Base-by-base conservation (phyloP, 1,140 invertebrate species). In the Megalopta genalis region DNA sequence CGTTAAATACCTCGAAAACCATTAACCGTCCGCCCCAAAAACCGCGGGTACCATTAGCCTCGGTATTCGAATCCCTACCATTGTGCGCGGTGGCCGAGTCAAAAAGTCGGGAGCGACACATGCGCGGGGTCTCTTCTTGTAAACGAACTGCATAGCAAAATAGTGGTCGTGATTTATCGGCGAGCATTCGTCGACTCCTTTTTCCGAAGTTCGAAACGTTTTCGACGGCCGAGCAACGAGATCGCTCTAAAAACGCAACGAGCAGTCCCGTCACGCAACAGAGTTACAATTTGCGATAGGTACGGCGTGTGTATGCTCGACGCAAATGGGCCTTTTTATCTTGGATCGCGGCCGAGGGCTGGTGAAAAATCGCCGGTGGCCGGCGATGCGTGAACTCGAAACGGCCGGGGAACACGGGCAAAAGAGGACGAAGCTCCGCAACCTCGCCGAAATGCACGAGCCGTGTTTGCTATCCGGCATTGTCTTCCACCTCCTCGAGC, bases 401-500 rank as follows among this genome's bases (percentile, higher is more conserved):
- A 72, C 68, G 25, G 27, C 18, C 59, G n/a, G 42, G 67, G 76
- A 62, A 62, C 37, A 63, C 65, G 39, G 39, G 46, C n/a, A 76
- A 81, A 82, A 71, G 77, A 71, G 21, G 64, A 23, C 21, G 54
- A 52, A 21, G 16, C 49, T 21, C 49, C 18, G 49, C 49, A 21
- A 16, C 49, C 49, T 21, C 54, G 54, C 54, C 42, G 59, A 49
- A 70, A 70, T 27, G 10, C 66, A 39, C 32, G 68, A 52, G 49
- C 49, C 3, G 49, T 52, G 37, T 60, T 71, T 65, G 72, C 77
- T 85, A 84, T 85, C 83, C 62, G 70, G 57, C 76, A 83, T 83
- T 86, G 85, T 86, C 81, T 86, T 84, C 71, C 57, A 46, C 42
- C 42, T 46, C 42, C 42, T 12, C 42, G 52, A 54, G 5, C 72